phyloP scores from a whole-genome alignment of 2,113 vertebrate species.

The Prolemur simus region DNA sequence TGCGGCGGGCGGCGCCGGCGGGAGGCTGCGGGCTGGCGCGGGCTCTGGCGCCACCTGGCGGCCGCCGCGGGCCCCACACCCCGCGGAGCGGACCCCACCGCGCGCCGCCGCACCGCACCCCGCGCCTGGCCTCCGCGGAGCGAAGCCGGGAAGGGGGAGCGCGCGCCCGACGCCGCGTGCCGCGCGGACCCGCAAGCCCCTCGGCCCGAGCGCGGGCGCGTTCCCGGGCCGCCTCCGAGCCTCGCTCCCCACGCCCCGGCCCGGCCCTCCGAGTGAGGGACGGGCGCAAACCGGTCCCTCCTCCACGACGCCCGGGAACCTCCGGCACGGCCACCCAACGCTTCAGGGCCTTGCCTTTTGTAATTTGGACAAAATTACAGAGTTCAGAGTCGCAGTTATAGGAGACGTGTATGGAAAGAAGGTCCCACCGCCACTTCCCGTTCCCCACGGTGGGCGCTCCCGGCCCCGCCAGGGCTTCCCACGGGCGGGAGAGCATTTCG shows the following conservation, averaged over 20 bases:
- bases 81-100: background rate
- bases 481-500: background rate
- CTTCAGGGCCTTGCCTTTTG: too few species aligned
- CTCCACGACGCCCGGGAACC: background rate
- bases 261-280: background rate
- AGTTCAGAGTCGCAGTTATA: background rate
- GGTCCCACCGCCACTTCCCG: too few species aligned
- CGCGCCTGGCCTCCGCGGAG: accelerated
- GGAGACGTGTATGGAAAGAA: background rate
- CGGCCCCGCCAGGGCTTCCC: background rate
- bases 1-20: accelerated
- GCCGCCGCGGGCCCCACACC: accelerated
- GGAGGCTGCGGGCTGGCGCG: background rate
- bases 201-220: background rate
- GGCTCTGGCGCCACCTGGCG: conserved; percentile 64
- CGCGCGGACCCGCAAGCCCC: background rate
- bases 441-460: too few species aligned
- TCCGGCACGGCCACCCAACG: background rate
- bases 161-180: background rate
- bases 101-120: too few species aligned
- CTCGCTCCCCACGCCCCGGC: background rate
- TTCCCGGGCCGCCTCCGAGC: background rate
- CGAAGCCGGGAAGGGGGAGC: background rate
- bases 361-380: background rate
- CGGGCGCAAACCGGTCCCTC: background rate